A percentile compares a stretch with the other conserved stretches of the same genome.
Evolutionary conservation across 2,113 vertebrate species (phyloP).

Genomic region (Orcinus orca): DNA sequence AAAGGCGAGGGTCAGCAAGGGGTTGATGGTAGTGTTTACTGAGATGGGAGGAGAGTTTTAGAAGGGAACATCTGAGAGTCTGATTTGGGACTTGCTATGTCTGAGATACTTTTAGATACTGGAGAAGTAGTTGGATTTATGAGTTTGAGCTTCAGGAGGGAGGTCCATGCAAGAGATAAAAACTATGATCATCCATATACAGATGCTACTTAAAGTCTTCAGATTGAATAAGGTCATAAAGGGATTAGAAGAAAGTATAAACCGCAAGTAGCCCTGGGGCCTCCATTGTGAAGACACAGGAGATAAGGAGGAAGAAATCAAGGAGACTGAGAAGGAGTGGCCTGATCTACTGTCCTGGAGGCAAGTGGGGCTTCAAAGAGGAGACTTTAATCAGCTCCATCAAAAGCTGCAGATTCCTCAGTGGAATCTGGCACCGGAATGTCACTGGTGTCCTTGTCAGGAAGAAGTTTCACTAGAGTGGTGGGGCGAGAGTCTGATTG

Average conservation of each 20-base stretch:
- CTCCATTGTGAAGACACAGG: background rate
- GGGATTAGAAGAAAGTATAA: background rate
- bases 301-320: background rate
- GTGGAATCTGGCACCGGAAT: background rate
- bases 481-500: too few species aligned
- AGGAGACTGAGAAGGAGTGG: background rate
- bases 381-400: background rate
- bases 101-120: background rate
- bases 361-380: background rate
- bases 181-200: background rate
- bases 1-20: background rate
- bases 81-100: background rate
- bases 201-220: background rate
- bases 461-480: background rate
- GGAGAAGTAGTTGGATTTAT: background rate
- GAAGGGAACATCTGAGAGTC: too few species aligned
- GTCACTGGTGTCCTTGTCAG: background rate
- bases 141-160: background rate
- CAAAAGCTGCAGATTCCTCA: background rate
- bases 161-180: background rate
- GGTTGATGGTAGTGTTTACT: background rate
- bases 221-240: background rate
- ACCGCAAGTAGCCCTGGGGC: background rate
- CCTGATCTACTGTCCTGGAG: background rate
- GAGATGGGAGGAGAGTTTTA: background rate